These are phyloP conservation scores for Morone chrysops DNA, from an alignment of 2,113 vertebrate species.

Conservation along the genomic window DNA sequence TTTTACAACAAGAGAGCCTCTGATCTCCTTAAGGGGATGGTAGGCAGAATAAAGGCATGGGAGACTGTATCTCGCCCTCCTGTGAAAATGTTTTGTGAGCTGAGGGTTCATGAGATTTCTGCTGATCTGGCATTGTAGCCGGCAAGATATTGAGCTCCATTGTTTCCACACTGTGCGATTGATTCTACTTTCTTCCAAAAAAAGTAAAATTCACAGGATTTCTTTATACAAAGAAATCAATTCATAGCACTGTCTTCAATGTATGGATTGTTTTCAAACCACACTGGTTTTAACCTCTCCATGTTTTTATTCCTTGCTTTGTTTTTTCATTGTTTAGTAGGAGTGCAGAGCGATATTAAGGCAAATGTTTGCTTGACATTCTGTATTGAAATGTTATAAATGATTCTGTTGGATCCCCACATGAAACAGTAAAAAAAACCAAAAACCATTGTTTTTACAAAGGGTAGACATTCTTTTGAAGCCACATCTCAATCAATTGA, in stretches of 20 bases:
- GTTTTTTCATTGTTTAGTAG: not conserved
- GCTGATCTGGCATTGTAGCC: conserved; percentile 58
- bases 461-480: conserved; percentile 65
- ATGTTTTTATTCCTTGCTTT: not conserved
- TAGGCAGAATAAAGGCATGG: conserved; percentile 35
- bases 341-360: not conserved
- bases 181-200: conserved; percentile 35
- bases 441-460: conserved; percentile 32
- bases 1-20: conserved; percentile 60
- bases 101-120: conserved; percentile 58
- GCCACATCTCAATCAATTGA: conserved; percentile 68
- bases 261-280: not conserved
- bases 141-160: conserved; percentile 45
- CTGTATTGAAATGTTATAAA: conserved; percentile 51
- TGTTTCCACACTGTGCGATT: conserved; percentile 51
- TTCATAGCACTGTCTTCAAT: not conserved
- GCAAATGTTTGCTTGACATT: conserved; percentile 25
- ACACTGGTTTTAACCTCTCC: not conserved
- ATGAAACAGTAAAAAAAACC: conserved; percentile 34
- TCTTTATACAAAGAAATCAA: conserved; percentile 19
- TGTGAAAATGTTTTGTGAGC: conserved; percentile 37
- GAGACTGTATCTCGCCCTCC: conserved; percentile 34
- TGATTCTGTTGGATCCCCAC: conserved; percentile 69
- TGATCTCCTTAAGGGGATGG: conserved; percentile 65
- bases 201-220: conserved; percentile 19